Evolutionary conservation across 2,888 invertebrate genomes (phyloP), one percentile per base, ranked within the genome.

Genomic region (Habroteleia sp.): DNA sequence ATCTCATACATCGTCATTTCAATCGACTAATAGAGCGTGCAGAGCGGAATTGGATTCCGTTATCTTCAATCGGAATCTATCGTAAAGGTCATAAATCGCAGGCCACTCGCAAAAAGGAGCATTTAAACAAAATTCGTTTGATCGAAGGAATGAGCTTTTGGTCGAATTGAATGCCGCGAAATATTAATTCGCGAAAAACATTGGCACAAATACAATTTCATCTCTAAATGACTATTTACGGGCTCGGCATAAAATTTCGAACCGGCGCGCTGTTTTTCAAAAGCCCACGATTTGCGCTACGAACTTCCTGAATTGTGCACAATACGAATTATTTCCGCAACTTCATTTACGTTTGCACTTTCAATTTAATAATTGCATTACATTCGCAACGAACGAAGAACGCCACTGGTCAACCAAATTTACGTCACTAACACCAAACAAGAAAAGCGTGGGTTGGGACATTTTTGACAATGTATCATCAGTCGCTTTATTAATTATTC

Each of bases 311-410:
- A 65, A 65, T 56, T 56, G 50, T 13, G 44, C 29, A 52, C 35
- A 60, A 65, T 60, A 14, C 65, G 54, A 66, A 41, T 73, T 66
- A 62, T 65, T 48, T 44, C 60, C 44, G 23, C 60, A 73, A 73
- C 73, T 66, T 73, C 66, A 73, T 73, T 73, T 66, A 46, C 60
- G 31, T 54, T 44, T n/a, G 33, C 31, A 54, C 46, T 54, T 60
- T 62, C 60, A 52, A 60, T 73, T 66, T 60, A 60, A 66, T 73
- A 73, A 73, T 73, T 73, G 41, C 52, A 39, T 73, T 73, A 66
- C 65, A 60, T 46, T 39, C n/a, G 48, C 60, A 29, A 44, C 52
- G 37, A 39, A 56, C 62, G 63, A 63, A 39, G 52, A 31, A 46
- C 65, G 7, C 17, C 13, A 31, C 48, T 44, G 52, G 31, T 60